Percentiles rank a stretch among this genome's conserved stretches.
Evolutionary conservation across 1,140 invertebrate species (phyloP).

Genomic region (Scaptodrosophila lebanonensis): DNA sequence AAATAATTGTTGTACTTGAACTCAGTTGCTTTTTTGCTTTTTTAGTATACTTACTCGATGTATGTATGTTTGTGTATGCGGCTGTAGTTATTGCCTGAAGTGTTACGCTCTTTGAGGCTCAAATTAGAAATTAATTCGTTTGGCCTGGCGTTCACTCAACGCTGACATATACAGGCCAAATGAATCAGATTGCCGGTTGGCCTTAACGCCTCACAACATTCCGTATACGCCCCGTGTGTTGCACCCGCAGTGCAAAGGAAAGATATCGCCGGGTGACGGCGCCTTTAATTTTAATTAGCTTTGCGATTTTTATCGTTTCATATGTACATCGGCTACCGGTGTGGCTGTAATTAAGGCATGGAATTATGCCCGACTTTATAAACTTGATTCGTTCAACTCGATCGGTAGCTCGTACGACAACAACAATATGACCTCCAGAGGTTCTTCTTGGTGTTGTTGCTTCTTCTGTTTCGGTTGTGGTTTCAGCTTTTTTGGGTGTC

Average conservation of each 20-base stretch:
- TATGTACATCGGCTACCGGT: constrained; percentile 11
- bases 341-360: constrained; percentile 44
- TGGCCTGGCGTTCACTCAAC: constrained; percentile 21
- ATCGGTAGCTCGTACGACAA: constrained; percentile 1
- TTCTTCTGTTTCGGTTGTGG: constrained; percentile 25
- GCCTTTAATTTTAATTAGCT: constrained; percentile 10
- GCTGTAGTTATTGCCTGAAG: no score
- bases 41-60: no score
- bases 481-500: constrained; percentile 11
- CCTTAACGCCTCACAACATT: no score
- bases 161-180: neutral
- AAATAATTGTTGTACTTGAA: constrained; percentile 57
- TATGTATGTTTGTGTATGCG: no score
- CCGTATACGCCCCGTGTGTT: no score
- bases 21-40: no score
- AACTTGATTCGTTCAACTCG: constrained; percentile 63
- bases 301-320: constrained; percentile 5
- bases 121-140: constrained; percentile 46
- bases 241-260: no score
- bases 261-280: no score
- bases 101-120: constrained; percentile 32
- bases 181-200: neutral
- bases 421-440: constrained; percentile 59
- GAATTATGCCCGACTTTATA: constrained; percentile 42
- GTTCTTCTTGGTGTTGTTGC: constrained; percentile 41